Evolutionary conservation across 2,113 vertebrate species (phyloP), one percentile per base, ranked within the genome.

Genomic region (Herpetotheres cachinnans): DNA sequence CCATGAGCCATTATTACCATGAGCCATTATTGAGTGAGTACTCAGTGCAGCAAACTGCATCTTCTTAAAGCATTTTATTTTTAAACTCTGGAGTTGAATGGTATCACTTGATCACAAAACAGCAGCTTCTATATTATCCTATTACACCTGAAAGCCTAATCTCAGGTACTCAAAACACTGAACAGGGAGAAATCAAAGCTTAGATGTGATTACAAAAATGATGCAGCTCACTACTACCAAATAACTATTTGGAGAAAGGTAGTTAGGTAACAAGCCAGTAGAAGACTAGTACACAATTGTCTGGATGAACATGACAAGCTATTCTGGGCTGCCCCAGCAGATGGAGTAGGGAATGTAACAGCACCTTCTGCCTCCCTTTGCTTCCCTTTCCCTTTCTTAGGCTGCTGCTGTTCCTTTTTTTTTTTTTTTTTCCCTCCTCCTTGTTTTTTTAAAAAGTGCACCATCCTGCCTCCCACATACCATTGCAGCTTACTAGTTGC

Each of bases 241-340:
- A 49, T 30, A 78, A 55, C 62, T 76, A 29, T 32, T 52, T 79
- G 36, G 50, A 72, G 21, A 85, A 91, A 79, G 17, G 18, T 16
- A 54, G 15, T 13, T 66, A 42, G 24, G 46, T 71, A 85, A 59
- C 18, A 27, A 87, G 26, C 32, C 20, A 81, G 49, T 13, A 46
- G 72, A 69, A 63, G 56, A 67, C 21, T 29, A 52, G 25, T 46
- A 10, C 36, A 89, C 15, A 62, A 29, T 8, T 44, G 8, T 18
- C 42, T 46, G 26, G 12, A 10, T 22, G 24, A 67, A 65, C 20
- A 25, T 2, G 26, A 74, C 47, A 27, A 36, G 50, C 44, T 85
- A 46, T 95, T 90, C 88, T 63, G 49, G 22, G 16, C 56, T 88
- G 40, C 22, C 69, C 92, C 89, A 94, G 86, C 79, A 96, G 93